Percentiles rank a stretch among this genome's conserved stretches.
Conservation (phyloP, 2,797 vertebrate genomes). For the Odontamblyopus rebecca region DNA sequence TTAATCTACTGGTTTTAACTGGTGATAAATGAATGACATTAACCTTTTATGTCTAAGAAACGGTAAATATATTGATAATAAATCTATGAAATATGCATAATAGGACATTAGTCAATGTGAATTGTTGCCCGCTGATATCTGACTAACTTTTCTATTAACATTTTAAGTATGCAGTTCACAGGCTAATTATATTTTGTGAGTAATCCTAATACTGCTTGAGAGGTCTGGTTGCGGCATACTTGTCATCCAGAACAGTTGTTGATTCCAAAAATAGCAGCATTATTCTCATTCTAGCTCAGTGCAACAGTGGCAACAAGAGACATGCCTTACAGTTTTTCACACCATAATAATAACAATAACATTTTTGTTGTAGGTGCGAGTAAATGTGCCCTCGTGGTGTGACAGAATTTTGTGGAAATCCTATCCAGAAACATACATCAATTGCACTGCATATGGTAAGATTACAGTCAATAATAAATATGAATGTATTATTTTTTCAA, state of each 20-base stretch:
- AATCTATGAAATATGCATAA: not conserved
- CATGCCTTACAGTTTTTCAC: not conserved
- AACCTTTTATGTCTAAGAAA: not conserved
- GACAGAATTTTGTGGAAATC: constrained; percentile 86
- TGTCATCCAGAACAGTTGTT: constrained; percentile 52
- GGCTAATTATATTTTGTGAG: constrained; percentile 30
- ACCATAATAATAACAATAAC: constrained; percentile 1
- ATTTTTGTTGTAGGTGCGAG: constrained; percentile 70
- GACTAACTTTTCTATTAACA: not conserved
- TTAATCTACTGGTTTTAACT: not conserved
- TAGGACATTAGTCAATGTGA: not conserved
- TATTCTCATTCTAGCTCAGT: constrained; percentile 28
- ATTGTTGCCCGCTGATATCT: not conserved
- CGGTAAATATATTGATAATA: not conserved
- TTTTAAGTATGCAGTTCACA: constrained; percentile 29
- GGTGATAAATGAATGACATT: not conserved
- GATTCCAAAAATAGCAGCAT: constrained; percentile 56
- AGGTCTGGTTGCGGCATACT: constrained; percentile 15
- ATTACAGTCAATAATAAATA: not conserved
- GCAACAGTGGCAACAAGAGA: not conserved
- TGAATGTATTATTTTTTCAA: not conserved
- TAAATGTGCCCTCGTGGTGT: constrained; percentile 86
- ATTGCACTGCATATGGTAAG: constrained; percentile 83
- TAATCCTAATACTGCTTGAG: constrained; percentile 37
- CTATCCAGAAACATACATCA: constrained; percentile 79